phyloP scores from a whole-genome alignment of 2,888 invertebrate genomes.

The Notodonta dromedarius region DNA sequence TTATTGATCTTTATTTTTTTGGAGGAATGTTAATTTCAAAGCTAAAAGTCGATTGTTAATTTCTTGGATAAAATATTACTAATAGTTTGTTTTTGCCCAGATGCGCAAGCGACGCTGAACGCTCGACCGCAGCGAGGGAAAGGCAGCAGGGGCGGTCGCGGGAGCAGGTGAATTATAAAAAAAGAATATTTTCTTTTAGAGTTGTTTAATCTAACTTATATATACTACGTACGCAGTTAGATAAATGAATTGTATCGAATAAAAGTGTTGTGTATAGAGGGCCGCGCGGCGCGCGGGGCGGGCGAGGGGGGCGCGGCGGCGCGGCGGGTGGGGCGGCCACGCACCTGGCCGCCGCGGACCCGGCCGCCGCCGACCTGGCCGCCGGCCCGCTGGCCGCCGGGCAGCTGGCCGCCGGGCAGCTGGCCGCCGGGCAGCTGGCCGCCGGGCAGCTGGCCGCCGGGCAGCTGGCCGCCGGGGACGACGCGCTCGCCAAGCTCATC shows the following conservation, averaged over 20 bases:
- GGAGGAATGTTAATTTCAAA: no score
- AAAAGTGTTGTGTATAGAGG: constrained; percentile 15
- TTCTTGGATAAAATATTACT: neutral
- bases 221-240: no score
- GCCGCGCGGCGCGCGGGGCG: constrained; percentile 18
- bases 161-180: constrained; percentile 56
- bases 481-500: constrained; percentile 71
- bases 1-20: no score
- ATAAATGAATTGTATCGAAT: no score
- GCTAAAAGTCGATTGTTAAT: no score
- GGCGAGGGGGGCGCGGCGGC: neutral
- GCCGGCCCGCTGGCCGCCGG: constrained; percentile 11
- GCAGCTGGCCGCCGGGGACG: constrained; percentile 44
- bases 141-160: constrained; percentile 81
- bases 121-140: constrained; percentile 55
- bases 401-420: no score
- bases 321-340: neutral
- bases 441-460: neutral
- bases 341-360: constrained; percentile 23
- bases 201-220: no score
- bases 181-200: no score
- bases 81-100: constrained; percentile 24
- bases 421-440: constrained; percentile 17
- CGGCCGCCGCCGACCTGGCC: neutral
- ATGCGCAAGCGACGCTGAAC: constrained; percentile 35